Evolutionary conservation across 2,113 vertebrate species (phyloP).

Genomic region (Erinaceus europaeus): DNA sequence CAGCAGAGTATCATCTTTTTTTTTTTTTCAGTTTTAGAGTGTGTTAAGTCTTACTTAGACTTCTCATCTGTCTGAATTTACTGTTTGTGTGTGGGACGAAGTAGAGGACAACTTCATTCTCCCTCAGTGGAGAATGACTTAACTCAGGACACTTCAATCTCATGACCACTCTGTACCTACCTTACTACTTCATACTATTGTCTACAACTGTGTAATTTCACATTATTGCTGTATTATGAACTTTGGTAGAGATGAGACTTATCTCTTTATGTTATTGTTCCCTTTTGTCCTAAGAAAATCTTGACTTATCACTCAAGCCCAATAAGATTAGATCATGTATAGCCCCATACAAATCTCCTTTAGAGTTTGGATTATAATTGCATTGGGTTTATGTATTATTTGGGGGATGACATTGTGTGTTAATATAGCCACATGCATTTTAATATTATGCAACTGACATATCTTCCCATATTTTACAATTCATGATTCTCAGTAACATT

Average conservation of each 20-base stretch:
- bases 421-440: neutral
- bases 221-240: neutral
- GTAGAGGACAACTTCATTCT: neutral
- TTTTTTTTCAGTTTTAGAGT: neutral
- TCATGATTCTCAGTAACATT: neutral
- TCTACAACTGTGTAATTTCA: neutral
- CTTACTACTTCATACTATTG: neutral
- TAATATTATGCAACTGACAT: neutral
- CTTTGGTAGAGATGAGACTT: neutral
- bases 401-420: neutral
- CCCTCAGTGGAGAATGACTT: neutral
- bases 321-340: neutral
- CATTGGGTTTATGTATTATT: neutral
- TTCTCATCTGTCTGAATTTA: neutral
- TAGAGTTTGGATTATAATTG: conserved; percentile 3
- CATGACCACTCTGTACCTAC: neutral
- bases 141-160: neutral
- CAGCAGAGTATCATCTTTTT: neutral
- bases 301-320: neutral
- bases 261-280: neutral
- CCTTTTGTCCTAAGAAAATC: neutral
- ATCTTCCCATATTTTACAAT: neutral
- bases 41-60: neutral
- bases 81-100: neutral
- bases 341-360: neutral